A percentile compares a stretch with the other conserved stretches of the same genome.
phyloP scores from a whole-genome alignment of 2,797 vertebrate species.

The Takifugu ocellatus region DNA sequence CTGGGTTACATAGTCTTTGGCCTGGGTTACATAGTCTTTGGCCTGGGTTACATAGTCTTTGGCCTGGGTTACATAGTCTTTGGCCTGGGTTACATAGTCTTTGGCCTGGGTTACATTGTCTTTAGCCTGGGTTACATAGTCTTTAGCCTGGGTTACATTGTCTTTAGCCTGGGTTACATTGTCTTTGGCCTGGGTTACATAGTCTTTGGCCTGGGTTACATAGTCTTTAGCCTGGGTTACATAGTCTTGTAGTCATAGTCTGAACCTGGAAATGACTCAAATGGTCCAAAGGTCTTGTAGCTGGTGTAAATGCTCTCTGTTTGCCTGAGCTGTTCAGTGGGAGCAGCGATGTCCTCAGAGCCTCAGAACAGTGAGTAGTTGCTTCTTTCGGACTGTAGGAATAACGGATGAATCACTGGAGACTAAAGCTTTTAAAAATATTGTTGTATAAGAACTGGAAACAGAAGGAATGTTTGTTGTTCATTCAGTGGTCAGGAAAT shows the following conservation, averaged over 20 bases:
- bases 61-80: no score
- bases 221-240: not conserved
- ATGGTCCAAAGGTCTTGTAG: conserved; percentile 48
- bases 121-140: no score
- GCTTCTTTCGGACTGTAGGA: not conserved
- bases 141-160: no score
- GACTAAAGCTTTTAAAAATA: not conserved
- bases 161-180: no score
- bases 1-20: no score
- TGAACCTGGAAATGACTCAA: conserved; percentile 10
- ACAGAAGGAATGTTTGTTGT: not conserved
- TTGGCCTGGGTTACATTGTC: no score
- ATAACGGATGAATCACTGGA: no score
- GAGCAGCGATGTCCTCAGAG: conserved; percentile 48
- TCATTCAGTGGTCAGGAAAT: conserved; percentile 47
- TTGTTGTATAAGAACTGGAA: not conserved
- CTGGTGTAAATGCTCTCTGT: conserved; percentile 23
- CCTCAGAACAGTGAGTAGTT: conserved; percentile 58
- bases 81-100: no score
- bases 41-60: no score
- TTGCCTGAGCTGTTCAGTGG: conserved; percentile 18
- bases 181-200: no score
- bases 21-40: no score
- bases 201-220: not conserved
- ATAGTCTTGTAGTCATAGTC: not conserved